These are phyloP conservation scores for Cephalopholis sonnerati DNA, from an alignment of 2,113 vertebrate species.

Conservation along the genomic window DNA sequence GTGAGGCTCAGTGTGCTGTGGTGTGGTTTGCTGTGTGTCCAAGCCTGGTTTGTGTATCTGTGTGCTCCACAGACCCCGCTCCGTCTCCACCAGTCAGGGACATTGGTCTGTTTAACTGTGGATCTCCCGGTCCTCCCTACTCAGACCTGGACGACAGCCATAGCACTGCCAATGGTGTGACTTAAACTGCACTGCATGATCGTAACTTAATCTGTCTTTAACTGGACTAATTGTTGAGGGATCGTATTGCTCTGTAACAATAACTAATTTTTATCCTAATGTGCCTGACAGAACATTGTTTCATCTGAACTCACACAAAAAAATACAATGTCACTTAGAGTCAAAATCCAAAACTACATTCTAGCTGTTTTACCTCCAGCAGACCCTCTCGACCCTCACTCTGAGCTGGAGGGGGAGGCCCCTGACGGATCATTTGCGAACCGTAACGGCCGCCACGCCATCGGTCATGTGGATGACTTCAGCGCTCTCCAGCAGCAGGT, in stretches of 20 bases:
- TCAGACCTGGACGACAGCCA: slow-evolving; percentile 81
- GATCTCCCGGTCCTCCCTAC: slow-evolving; percentile 72
- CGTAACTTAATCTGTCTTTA: slow-evolving; percentile 26
- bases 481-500: slow-evolving; percentile 90
- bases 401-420: slow-evolving; percentile 85
- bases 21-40: slow-evolving; percentile 55
- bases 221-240: not conserved
- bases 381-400: slow-evolving; percentile 82
- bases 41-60: slow-evolving; percentile 68
- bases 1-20: slow-evolving; percentile 34
- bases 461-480: slow-evolving; percentile 89
- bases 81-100: slow-evolving; percentile 93
- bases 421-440: slow-evolving; percentile 80
- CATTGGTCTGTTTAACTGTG: slow-evolving; percentile 87
- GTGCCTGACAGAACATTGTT: not conserved
- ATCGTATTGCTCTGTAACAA: slow-evolving; percentile 17
- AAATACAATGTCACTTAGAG: not conserved
- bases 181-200: slow-evolving; percentile 52
- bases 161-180: slow-evolving; percentile 84
- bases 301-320: not conserved
- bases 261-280: slow-evolving; percentile 11
- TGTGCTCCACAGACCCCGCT: slow-evolving; percentile 85
- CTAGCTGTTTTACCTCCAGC: slow-evolving; percentile 1
- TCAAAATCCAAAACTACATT: not conserved
- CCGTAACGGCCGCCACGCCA: slow-evolving; percentile 86